phyloP scores from a whole-genome alignment of 2,888 invertebrate genomes.

The Apomyelois bistriatella region DNA sequence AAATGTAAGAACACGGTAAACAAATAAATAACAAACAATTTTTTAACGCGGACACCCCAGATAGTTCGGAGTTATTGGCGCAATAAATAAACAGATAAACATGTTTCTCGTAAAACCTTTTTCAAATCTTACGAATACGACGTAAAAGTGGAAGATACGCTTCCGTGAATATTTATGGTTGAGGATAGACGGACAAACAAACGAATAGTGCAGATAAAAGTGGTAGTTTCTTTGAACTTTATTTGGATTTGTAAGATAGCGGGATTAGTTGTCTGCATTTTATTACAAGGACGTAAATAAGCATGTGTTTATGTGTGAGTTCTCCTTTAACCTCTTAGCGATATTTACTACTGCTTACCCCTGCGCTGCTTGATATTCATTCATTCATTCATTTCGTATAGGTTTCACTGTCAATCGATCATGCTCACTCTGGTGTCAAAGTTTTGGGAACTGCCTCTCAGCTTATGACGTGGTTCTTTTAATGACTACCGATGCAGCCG shows the following conservation, averaged over 20 bases:
- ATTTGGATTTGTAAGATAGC: neutral
- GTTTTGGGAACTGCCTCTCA: no score
- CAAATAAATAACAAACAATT: conserved; percentile 6
- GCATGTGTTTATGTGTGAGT: neutral
- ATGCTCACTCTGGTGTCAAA: no score
- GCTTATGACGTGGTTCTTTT: no score
- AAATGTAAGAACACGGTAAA: no score
- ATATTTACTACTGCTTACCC: no score
- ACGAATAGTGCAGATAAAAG: conserved; percentile 14
- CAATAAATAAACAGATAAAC: conserved; percentile 34
- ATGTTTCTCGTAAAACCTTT: conserved; percentile 23
- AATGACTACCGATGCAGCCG: no score
- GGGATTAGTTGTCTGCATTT: neutral
- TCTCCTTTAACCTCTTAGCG: no score
- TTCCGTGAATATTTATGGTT: conserved; percentile 22
- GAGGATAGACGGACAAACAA: conserved; percentile 19
- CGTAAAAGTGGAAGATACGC: conserved; percentile 23
- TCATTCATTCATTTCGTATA: no score
- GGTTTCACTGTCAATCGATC: no score
- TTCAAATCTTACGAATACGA: conserved; percentile 22
- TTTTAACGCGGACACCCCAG: conserved; percentile 15
- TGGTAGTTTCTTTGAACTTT: conserved; percentile 4
- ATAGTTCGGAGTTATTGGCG: conserved; percentile 29
- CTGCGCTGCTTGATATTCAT: no score
- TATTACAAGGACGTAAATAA: neutral